Evolutionary conservation across 2,113 vertebrate genomes (phyloP).

Genomic region (Poecile atricapillus): DNA sequence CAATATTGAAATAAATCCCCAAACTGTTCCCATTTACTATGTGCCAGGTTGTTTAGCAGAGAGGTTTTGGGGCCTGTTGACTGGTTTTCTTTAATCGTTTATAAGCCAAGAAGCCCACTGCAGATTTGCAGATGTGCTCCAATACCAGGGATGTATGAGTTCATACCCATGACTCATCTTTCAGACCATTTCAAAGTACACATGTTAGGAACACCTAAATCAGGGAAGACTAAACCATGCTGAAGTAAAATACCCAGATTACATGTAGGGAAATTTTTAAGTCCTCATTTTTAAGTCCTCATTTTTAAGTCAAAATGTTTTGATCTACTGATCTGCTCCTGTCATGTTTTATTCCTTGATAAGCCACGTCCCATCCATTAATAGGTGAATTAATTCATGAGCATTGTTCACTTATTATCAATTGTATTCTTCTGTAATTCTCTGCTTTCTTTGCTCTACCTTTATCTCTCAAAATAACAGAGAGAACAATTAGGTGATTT

Average conservation of each 20-base stretch:
- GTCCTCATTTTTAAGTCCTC: not conserved
- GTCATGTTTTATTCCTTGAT: not conserved
- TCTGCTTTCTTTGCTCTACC: not conserved
- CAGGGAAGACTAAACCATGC: not conserved
- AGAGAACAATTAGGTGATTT: not conserved
- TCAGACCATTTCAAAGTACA: not conserved
- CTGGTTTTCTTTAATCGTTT: not conserved
- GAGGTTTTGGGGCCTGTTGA: not conserved
- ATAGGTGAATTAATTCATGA: not conserved
- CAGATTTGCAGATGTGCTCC: not conserved
- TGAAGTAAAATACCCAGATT: not conserved
- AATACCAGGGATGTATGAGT: fast-evolving
- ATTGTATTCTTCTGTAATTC: not conserved
- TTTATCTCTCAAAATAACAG: not conserved
- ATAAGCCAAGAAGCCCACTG: not conserved
- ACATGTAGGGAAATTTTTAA: not conserved
- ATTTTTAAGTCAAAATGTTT: not conserved
- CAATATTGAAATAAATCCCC: not conserved
- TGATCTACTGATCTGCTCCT: not conserved
- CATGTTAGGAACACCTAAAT: not conserved
- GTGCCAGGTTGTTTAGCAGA: not conserved
- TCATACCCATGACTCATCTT: not conserved
- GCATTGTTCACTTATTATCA: not conserved
- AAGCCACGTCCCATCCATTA: not conserved
- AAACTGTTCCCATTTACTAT: not conserved